phyloP scores from a whole-genome alignment of 1,140 invertebrate species.

The Drosophila persimilis region DNA sequence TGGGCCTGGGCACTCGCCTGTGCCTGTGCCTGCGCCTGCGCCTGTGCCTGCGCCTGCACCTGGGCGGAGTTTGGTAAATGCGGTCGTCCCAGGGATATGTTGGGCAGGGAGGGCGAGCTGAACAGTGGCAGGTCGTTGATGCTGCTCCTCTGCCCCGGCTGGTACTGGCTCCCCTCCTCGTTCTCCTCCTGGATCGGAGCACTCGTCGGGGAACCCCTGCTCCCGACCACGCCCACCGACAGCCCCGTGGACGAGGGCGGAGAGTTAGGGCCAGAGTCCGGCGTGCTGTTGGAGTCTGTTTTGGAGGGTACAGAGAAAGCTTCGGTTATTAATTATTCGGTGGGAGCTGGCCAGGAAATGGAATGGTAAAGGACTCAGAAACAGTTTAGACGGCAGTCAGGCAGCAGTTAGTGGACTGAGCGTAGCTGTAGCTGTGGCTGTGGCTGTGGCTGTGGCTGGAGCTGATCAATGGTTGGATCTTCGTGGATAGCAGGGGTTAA shows the following conservation, averaged over 20 bases:
- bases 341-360: neutral
- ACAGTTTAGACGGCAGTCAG: no score
- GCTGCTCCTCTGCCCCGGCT: conserved; percentile 81
- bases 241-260: conserved; percentile 87
- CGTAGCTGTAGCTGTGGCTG: neutral
- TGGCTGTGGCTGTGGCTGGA: neutral
- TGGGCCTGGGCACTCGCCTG: conserved; percentile 35
- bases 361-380: no score
- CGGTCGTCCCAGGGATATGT: conserved; percentile 95
- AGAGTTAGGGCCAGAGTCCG: conserved; percentile 93
- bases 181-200: conserved; percentile 90
- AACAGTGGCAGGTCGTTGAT: conserved; percentile 89
- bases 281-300: conserved; percentile 86
- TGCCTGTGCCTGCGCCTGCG: conserved; percentile 7
- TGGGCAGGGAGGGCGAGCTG: conserved; percentile 97
- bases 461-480: no score
- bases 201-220: conserved; percentile 84
- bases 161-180: conserved; percentile 82
- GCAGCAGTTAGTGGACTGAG: conserved; percentile 1
- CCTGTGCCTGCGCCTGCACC: conserved; percentile 71
- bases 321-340: no score
- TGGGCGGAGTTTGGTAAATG: conserved; percentile 84
- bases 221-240: conserved; percentile 83
- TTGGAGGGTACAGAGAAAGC: neutral
- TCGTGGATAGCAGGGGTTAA: conserved; percentile 10